Conservation (phyloP, 2,797 vertebrate genomes). For the Cebuella pygmaea region DNA sequence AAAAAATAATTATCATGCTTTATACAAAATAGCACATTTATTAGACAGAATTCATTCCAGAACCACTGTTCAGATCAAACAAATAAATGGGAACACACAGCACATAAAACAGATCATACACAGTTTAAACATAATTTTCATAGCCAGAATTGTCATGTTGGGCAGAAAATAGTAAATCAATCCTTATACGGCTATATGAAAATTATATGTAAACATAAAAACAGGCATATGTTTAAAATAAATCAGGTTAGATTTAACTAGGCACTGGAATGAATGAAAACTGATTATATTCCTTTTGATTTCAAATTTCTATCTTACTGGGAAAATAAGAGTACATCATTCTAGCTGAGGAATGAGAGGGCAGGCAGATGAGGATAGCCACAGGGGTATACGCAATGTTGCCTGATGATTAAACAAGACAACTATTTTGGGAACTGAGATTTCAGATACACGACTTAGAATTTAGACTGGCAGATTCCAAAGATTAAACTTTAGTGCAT, state of each 20-base stretch:
- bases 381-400: background rate
- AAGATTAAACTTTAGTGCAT: conserved; percentile 27
- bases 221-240: background rate
- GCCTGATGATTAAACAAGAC: background rate
- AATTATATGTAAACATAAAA: conserved; percentile 43
- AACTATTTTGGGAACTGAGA: background rate
- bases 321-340: background rate
- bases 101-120: background rate
- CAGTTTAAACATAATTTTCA: conserved; percentile 41
- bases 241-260: conserved; percentile 14
- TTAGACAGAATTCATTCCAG: conserved; percentile 21
- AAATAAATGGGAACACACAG: background rate
- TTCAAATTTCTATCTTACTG: conserved; percentile 27
- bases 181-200: background rate
- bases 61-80: conserved; percentile 39
- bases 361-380: background rate
- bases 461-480: background rate
- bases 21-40: conserved; percentile 19
- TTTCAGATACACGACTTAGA: background rate
- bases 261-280: background rate
- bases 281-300: background rate
- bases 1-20: conserved; percentile 53
- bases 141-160: background rate
- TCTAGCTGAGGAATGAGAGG: background rate
- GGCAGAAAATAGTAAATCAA: conserved; percentile 32